A percentile compares a stretch with the other conserved stretches of the same genome.
Evolutionary conservation across 2,113 vertebrate species (phyloP).

Genomic region (Plecturocebus donacophilus): DNA sequence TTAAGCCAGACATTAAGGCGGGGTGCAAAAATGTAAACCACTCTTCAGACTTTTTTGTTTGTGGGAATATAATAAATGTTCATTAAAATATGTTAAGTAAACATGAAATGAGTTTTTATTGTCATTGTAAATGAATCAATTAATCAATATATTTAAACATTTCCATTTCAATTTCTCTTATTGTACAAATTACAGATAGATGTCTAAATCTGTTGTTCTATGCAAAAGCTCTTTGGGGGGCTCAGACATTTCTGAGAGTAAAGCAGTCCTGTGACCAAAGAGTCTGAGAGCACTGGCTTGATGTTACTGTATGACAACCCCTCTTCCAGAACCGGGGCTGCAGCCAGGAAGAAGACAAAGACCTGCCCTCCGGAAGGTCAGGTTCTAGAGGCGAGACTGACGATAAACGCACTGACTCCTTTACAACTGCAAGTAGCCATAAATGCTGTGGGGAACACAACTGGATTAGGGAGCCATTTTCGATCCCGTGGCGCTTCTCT

Average conservation of each 20-base stretch:
- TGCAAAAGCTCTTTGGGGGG: background rate
- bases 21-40: background rate
- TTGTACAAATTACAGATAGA: background rate
- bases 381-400: background rate
- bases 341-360: background rate
- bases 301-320: rapidly evolving
- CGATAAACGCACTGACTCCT: no score
- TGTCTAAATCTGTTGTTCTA: background rate
- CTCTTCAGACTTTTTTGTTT: background rate
- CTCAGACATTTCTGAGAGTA: no score
- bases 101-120: background rate
- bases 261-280: background rate
- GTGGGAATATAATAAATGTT: background rate
- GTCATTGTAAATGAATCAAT: background rate
- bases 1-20: background rate
- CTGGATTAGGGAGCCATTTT: background rate
- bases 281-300: no score
- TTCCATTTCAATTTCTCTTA: background rate
- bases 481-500: background rate
- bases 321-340: background rate
- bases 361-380: background rate
- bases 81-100: background rate
- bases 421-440: rapidly evolving
- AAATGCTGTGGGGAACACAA: background rate
- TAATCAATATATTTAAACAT: background rate